Evolutionary conservation across 2,113 vertebrate genomes (phyloP).

Genomic region (Labeo catla): DNA sequence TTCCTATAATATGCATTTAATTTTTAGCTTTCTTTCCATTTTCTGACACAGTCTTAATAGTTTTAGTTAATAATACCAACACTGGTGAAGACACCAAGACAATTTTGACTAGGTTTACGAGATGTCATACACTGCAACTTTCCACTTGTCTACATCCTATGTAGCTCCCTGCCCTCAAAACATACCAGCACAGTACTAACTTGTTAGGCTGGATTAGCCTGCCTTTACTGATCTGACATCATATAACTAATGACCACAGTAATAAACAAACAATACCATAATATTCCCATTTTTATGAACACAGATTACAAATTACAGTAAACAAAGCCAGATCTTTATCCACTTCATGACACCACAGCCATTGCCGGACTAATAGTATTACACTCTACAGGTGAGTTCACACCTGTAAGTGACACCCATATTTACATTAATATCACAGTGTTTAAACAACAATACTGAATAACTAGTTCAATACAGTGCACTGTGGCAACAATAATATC

Average conservation of each 20-base stretch:
- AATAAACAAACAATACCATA: neutral
- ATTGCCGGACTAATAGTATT: neutral
- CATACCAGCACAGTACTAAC: neutral
- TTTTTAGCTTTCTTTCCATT: neutral
- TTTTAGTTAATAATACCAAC: neutral
- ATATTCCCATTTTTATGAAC: neutral
- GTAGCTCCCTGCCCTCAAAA: neutral
- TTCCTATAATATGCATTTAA: neutral
- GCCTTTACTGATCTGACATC: neutral
- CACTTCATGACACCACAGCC: neutral
- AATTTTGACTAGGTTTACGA: neutral
- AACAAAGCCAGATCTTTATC: neutral
- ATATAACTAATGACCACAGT: neutral
- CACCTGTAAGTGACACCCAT: neutral
- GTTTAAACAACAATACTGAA: neutral
- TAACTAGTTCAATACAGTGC: neutral
- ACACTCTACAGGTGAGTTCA: neutral
- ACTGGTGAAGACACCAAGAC: neutral
- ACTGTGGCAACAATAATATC: neutral
- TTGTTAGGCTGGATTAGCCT: slow-evolving; percentile 3
- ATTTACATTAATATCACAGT: neutral
- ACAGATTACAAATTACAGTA: neutral
- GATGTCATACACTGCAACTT: neutral
- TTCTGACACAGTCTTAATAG: neutral
- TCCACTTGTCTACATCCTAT: neutral